A percentile compares a stretch with the other conserved stretches of the same genome.
These are phyloP conservation scores for Acanthosepion lycidas DNA, from an alignment of 2,888 invertebrate species.

Conservation along the genomic window DNA sequence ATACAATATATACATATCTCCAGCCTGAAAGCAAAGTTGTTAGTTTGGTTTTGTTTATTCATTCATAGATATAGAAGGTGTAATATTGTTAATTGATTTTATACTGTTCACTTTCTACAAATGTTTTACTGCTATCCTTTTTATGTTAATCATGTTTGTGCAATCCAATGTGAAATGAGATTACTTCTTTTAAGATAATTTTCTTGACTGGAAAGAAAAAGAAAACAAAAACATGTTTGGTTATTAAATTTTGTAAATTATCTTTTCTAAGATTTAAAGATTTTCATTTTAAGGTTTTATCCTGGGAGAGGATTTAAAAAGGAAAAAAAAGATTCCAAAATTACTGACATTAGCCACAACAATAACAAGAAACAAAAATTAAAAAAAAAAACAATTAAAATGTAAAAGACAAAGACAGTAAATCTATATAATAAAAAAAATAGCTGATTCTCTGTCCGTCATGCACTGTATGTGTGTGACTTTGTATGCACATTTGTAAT, in stretches of 20 bases:
- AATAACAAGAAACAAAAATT: no score
- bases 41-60: not conserved
- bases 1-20: no score
- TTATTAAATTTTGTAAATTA: not conserved
- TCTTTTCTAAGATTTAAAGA: not conserved
- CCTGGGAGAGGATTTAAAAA: not conserved
- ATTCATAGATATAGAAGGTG: not conserved
- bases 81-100: not conserved
- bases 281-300: constrained; percentile 11
- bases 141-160: not conserved
- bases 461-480: no score
- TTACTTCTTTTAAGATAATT: not conserved
- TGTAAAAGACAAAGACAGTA: no score
- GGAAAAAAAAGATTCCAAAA: not conserved
- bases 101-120: not conserved
- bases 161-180: not conserved
- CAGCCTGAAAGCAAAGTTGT: not conserved
- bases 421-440: no score
- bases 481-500: no score
- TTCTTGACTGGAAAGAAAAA: not conserved
- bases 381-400: no score
- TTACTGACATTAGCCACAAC: not conserved
- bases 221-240: not conserved
- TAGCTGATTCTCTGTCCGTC: no score
- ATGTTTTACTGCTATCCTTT: not conserved